Base-by-base conservation (phyloP, 2,888 invertebrate species). In the Oligia fasciuncula region DNA sequence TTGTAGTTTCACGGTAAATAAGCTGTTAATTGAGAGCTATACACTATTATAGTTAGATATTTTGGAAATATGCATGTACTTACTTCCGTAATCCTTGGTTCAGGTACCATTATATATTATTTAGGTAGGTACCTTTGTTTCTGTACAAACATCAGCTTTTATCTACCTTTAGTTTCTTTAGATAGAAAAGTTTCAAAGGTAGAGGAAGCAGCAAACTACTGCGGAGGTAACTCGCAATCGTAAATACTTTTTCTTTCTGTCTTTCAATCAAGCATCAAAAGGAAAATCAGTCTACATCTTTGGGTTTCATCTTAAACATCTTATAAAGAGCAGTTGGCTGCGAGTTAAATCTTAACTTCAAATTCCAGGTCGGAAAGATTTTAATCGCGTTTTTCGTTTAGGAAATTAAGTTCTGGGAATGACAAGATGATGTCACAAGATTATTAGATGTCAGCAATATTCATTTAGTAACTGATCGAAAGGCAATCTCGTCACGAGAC, bases 241-340 rank as follows among this genome's bases (percentile, higher is more conserved):
- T 23, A 57, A 57, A 57, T 57, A 54, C 19, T 57, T 57, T 11
- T 57, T 57, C 23, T 57, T 57, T 57, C 57, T 57, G 23, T 57
- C 57, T 57, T 57, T 57, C 57, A 57, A 57, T 85, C 81, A 82
- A 70, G 66, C 65, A 67, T 85, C 81, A 85, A 84, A 81, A 80
- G 70, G n/a, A 71, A 80, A 73, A 80, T 84, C 79, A 66, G 40
- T 66, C 60, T 79, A 35, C 49, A 54, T 84, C 14, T 83, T 14
- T 17, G 13, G n/a, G 35, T n/a, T 23, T 51, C 35, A 51, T 81
- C n/a, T 54, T 13, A 46, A 75, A 74, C 19, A 66, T 60, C 46
- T 62, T 49, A 17, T 62, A 35, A 67, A 49, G 11, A 23, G 4
- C 19, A 51, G 19, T n/a, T 57, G n/a, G 14, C 4, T 49, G 19